Base-by-base conservation (phyloP, 2,888 invertebrate species). In the Choristoneura rosaceana region DNA sequence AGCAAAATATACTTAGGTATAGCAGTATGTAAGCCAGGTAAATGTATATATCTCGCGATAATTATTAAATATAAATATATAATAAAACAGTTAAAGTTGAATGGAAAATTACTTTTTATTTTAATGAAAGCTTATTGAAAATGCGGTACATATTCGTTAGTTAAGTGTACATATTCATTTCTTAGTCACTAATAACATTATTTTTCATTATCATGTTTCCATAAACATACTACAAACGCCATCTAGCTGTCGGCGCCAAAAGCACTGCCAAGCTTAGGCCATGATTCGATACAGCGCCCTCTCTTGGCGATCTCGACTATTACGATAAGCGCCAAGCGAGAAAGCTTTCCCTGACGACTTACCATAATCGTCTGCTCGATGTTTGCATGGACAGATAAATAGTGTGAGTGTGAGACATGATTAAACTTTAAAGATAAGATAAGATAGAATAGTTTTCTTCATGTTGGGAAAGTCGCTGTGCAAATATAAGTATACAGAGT, bases 321-420 rank as follows among this genome's bases (percentile, higher is more conserved):
- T 79, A 55, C 63, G 75, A 78, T 78, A 86, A 88, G 84, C 83
- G 79, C 77, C 74, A 90, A 90, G 90, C 87, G 86, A 84, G 86
- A 82, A 85, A 88, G 87, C 87, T 82, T 82, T 80, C 87, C 87
- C 87, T 86, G 88, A 87, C 88, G 83, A 90, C 93, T 93, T 92
- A 93, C 93, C 93, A 92, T 86, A 75, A 89, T 85, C 82, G 91
- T 91, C 93, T 93, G 92, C 89, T 90, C 90, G 85, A 87, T 85
- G 92, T 79, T 84, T 85, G 93, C 93, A 92, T 93, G 93, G 86
- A 91, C 89, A 93, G 85, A 93, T 88, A 93, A 90, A 89, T 82
- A 82, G 81, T 81, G 83, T 90, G 81, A 90, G 65, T 81, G 83
- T 90, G 81, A 90, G 65, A 70, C 47, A 59, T 25, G 15, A 34